phyloP scores from a whole-genome alignment of 1,140 invertebrate species.

The Nasonia vitripennis region DNA sequence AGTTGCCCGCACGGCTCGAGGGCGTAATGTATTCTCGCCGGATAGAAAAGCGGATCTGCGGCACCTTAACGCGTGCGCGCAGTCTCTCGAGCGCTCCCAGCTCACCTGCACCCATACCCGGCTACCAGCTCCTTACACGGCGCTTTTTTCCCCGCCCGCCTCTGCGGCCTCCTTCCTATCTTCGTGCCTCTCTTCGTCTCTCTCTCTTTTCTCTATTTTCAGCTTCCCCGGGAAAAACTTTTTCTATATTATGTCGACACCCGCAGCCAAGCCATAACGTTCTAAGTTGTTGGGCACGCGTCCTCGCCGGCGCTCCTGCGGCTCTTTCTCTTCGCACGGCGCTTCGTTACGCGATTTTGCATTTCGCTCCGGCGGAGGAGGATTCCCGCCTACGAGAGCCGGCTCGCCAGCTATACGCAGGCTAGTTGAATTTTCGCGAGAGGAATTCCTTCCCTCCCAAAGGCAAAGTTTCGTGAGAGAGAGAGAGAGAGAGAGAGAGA shows the following conservation, averaged over 20 bases:
- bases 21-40: background rate
- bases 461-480: background rate
- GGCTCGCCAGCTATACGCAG: too few relatives aligned
- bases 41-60: background rate
- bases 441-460: background rate
- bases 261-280: background rate
- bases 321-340: too few relatives aligned
- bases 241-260: slow-evolving; percentile 4
- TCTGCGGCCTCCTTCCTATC: too few relatives aligned
- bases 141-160: background rate
- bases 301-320: background rate
- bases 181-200: too few relatives aligned
- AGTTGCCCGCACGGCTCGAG: background rate
- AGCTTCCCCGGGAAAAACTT: background rate
- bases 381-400: background rate
- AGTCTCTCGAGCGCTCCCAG: background rate
- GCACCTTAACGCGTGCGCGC: background rate
- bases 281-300: background rate
- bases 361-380: too few relatives aligned
- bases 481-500: too few relatives aligned
- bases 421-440: background rate
- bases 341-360: too few relatives aligned
- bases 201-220: background rate
- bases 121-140: background rate
- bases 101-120: background rate